These are phyloP conservation scores for Malaclemys terrapin DNA, from an alignment of 2,113 vertebrate species.

Conservation along the genomic window DNA sequence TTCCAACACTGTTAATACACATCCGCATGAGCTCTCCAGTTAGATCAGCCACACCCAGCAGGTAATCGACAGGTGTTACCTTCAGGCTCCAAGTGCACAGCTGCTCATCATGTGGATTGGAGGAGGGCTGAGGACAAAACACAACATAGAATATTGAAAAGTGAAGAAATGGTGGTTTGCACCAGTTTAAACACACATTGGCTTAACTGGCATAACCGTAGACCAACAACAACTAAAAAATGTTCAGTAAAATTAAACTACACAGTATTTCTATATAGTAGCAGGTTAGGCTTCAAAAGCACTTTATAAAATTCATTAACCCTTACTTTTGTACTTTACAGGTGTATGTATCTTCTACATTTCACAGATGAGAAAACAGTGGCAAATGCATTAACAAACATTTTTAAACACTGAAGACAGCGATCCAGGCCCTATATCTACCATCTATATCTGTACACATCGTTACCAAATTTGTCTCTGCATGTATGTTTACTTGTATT, in stretches of 20 bases:
- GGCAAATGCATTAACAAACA: neutral
- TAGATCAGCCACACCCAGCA: slow-evolving; percentile 95
- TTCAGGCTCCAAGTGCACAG: slow-evolving; percentile 84
- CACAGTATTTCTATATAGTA: neutral
- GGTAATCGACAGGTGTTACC: slow-evolving; percentile 93
- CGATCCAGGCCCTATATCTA: neutral
- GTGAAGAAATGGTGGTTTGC: neutral
- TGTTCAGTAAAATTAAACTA: neutral
- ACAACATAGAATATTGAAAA: slow-evolving; percentile 1
- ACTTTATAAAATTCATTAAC: neutral
- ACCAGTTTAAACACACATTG: neutral
- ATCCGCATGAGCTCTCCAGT: slow-evolving; percentile 97
- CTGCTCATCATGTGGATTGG: slow-evolving; percentile 65
- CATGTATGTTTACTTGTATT: neutral
- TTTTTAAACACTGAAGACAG: neutral
- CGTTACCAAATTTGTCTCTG: neutral
- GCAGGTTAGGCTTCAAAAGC: neutral
- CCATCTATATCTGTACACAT: neutral
- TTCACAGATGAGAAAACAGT: neutral
- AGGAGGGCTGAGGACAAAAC: slow-evolving; percentile 47
- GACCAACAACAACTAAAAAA: neutral
- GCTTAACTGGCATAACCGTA: neutral
- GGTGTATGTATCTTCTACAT: neutral
- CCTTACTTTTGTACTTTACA: neutral
- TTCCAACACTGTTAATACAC: slow-evolving; percentile 97